Conservation (phyloP, 1,140 invertebrate species). For the Drosophila pandora region DNA sequence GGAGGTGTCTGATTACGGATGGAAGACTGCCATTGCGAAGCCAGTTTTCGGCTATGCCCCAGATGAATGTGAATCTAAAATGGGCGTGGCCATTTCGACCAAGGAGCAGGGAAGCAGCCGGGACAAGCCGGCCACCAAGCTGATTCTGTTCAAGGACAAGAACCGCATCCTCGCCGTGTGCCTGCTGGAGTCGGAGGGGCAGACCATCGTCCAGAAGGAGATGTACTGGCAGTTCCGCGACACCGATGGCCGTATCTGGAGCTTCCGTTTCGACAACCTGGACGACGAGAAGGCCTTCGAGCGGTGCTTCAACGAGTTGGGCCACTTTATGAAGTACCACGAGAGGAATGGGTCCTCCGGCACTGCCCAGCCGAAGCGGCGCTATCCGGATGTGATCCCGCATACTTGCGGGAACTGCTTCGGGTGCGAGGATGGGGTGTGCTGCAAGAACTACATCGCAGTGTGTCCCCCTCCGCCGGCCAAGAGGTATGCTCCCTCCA, state of each 20-base stretch:
- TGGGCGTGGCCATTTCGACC: constrained; percentile 65
- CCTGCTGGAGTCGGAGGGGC: constrained; percentile 4
- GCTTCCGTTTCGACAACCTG: constrained; percentile 46
- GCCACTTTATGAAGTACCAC: too few relatives aligned
- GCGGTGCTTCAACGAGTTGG: neutral
- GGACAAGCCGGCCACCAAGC: constrained; percentile 15
- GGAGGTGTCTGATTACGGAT: too few relatives aligned
- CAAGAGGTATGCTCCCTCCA: too few relatives aligned
- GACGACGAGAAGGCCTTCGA: constrained; percentile 55
- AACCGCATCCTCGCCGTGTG: constrained; percentile 25
- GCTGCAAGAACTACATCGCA: too few relatives aligned
- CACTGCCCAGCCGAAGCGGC: neutral
- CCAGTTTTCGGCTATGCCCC: constrained; percentile 28
- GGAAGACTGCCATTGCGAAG: too few relatives aligned
- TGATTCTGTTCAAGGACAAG: constrained; percentile 65
- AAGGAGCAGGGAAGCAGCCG: neutral
- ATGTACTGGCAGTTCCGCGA: constrained; percentile 74
- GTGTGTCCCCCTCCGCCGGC: too few relatives aligned
- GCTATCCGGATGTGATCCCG: neutral
- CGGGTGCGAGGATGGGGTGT: too few relatives aligned
- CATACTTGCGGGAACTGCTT: too few relatives aligned
- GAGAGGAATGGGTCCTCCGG: too few relatives aligned
- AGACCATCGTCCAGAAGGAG: constrained; percentile 28
- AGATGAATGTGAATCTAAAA: constrained; percentile 36
- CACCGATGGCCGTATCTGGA: constrained; percentile 54